A percentile compares a stretch with the other conserved stretches of the same genome.
Evolutionary conservation across 2,888 invertebrate genomes (phyloP).

Genomic region (Automeris io): DNA sequence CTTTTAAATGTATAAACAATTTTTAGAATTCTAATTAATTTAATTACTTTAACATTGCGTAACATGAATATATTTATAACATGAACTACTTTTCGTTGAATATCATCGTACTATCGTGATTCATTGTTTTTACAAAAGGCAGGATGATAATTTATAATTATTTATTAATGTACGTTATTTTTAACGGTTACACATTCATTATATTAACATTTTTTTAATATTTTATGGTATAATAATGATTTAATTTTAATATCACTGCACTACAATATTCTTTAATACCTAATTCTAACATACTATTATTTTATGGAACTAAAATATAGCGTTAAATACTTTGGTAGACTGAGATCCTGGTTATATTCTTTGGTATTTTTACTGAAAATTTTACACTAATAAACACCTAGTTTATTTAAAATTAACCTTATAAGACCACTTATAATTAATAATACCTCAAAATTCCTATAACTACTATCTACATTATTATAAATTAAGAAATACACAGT

Average conservation of each 20-base stretch:
- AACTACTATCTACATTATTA: slow-evolving; percentile 1
- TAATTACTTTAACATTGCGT: slow-evolving; percentile 14
- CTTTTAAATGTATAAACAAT: too few relatives aligned
- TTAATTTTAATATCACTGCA: background rate
- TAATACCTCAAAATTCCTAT: background rate
- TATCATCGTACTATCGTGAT: slow-evolving; percentile 27
- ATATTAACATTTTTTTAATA: background rate
- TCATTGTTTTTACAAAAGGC: slow-evolving; percentile 14
- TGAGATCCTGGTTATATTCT: background rate
- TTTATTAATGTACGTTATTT: background rate
- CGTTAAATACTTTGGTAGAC: too few relatives aligned
- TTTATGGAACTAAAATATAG: too few relatives aligned
- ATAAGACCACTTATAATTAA: background rate
- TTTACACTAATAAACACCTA: background rate
- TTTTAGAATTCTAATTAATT: too few relatives aligned
- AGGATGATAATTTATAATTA: slow-evolving; percentile 7
- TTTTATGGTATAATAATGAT: background rate
- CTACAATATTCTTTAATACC: background rate
- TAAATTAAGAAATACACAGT: slow-evolving; percentile 19
- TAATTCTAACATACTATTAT: too few relatives aligned
- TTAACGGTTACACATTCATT: background rate
- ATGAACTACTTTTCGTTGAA: slow-evolving; percentile 29
- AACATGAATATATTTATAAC: slow-evolving; percentile 26
- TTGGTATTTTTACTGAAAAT: background rate
- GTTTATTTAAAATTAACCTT: background rate